A percentile compares a stretch with the other conserved stretches of the same genome.
phyloP scores from a whole-genome alignment of 2,797 vertebrate genomes.

The Xenentodon cancila region DNA sequence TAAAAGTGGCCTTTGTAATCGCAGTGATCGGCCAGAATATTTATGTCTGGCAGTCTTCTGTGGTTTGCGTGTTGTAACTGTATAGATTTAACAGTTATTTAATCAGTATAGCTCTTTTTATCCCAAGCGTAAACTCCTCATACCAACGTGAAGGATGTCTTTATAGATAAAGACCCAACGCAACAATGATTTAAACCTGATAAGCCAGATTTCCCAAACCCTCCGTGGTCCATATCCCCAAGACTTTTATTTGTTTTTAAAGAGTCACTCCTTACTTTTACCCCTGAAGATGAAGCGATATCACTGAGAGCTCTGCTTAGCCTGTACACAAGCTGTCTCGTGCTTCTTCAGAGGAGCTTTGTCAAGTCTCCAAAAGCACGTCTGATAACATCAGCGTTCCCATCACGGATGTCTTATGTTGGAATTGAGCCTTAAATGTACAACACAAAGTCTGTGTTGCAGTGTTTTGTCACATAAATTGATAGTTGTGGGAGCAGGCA shows the following conservation, averaged over 20 bases:
- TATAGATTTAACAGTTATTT: slow-evolving; percentile 9
- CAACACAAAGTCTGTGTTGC: neutral
- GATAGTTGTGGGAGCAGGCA: neutral
- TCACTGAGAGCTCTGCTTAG: neutral
- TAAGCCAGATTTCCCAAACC: neutral
- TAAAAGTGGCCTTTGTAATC: slow-evolving; percentile 51
- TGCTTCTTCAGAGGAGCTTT: slow-evolving; percentile 1
- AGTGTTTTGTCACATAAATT: slow-evolving; percentile 2
- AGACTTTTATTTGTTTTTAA: neutral
- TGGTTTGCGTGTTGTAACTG: neutral
- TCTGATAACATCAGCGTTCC: neutral
- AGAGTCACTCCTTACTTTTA: neutral
- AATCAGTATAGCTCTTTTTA: slow-evolving; percentile 9
- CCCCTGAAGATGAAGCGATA: neutral
- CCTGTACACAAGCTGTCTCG: slow-evolving; percentile 1
- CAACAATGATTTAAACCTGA: neutral
- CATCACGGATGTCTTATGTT: neutral
- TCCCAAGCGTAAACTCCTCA: neutral
- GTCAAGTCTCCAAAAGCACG: slow-evolving; percentile 6
- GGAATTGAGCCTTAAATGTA: neutral
- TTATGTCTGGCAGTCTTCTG: slow-evolving; percentile 48
- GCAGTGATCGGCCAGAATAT: slow-evolving; percentile 60
- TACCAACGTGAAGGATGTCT: neutral
- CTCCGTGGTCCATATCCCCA: neutral
- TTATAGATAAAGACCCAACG: neutral